Evolutionary conservation across 2,113 vertebrate species (phyloP).

Genomic region (Galemys pyrenaicus): DNA sequence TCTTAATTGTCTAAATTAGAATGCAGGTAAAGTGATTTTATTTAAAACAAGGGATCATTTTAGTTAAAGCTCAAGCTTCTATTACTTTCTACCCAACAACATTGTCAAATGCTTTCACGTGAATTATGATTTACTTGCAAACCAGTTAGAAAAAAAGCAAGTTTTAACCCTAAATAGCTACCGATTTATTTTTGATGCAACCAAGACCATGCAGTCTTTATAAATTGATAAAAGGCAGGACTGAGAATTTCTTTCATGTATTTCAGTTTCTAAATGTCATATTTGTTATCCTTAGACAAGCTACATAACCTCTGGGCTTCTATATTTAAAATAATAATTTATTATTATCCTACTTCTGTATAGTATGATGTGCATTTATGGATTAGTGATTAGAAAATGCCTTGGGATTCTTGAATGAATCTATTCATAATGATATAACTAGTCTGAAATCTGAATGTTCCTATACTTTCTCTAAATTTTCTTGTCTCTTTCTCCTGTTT

Average conservation of each 20-base stretch:
- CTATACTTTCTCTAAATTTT: slow-evolving; percentile 15
- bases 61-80: slow-evolving; percentile 21
- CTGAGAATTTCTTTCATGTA: slow-evolving; percentile 22
- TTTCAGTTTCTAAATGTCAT: slow-evolving; percentile 43
- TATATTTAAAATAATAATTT: slow-evolving; percentile 45
- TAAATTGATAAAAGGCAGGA: slow-evolving; percentile 39
- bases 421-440: not conserved
- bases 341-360: not conserved
- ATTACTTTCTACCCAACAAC: not conserved
- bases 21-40: not conserved
- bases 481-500: slow-evolving; percentile 18
- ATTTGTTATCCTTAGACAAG: not conserved
- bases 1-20: slow-evolving; percentile 29
- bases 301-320: not conserved
- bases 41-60: slow-evolving; percentile 33
- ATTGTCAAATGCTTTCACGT: not conserved
- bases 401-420: slow-evolving; percentile 25
- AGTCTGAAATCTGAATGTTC: slow-evolving; percentile 37
- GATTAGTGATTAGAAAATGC: slow-evolving; percentile 44
- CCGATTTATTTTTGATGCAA: slow-evolving; percentile 43
- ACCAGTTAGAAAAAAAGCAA: not conserved
- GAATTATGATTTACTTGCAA: slow-evolving; percentile 44
- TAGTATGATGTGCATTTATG: slow-evolving; percentile 14
- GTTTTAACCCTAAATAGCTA: not conserved
- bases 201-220: not conserved